A percentile compares a stretch with the other conserved stretches of the same genome.
These are phyloP conservation scores for Rana temporaria DNA, from an alignment of 2,113 vertebrate species.

Conservation along the genomic window DNA sequence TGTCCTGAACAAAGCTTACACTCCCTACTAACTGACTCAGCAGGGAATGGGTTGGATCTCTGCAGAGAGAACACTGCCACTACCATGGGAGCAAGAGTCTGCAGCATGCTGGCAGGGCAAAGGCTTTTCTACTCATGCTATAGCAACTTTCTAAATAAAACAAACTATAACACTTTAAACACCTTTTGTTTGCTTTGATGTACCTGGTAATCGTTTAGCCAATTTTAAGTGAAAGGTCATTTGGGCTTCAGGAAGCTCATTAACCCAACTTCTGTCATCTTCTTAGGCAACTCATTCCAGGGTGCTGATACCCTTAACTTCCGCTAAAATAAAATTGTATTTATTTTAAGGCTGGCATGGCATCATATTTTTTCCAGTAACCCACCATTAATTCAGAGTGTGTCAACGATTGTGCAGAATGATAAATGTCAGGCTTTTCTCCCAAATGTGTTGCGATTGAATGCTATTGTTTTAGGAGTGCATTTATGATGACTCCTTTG, in stretches of 20 bases:
- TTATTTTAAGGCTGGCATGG: conserved; percentile 12
- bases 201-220: too few relatives aligned
- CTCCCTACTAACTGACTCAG: too few relatives aligned
- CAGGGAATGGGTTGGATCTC: too few relatives aligned
- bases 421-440: conserved; percentile 43
- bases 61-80: too few relatives aligned
- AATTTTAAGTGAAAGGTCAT: too few relatives aligned
- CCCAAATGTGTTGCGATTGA: conserved; percentile 8
- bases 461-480: conserved; percentile 35
- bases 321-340: conserved; percentile 29
- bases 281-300: conserved; percentile 13
- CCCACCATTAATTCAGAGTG: conserved; percentile 16
- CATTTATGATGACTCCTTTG: conserved; percentile 19
- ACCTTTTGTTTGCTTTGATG: too few relatives aligned
- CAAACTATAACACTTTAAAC: too few relatives aligned
- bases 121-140: too few relatives aligned
- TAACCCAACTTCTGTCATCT: conserved; percentile 17
- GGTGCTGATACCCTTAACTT: conserved; percentile 34
- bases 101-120: too few relatives aligned
- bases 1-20: too few relatives aligned
- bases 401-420: conserved; percentile 25
- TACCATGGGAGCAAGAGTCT: too few relatives aligned
- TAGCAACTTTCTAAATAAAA: too few relatives aligned
- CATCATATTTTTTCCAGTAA: conserved; percentile 4
- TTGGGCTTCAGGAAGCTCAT: conserved; percentile 16